Conservation (phyloP, 2,888 invertebrate genomes). For the Cephus runcator region DNA sequence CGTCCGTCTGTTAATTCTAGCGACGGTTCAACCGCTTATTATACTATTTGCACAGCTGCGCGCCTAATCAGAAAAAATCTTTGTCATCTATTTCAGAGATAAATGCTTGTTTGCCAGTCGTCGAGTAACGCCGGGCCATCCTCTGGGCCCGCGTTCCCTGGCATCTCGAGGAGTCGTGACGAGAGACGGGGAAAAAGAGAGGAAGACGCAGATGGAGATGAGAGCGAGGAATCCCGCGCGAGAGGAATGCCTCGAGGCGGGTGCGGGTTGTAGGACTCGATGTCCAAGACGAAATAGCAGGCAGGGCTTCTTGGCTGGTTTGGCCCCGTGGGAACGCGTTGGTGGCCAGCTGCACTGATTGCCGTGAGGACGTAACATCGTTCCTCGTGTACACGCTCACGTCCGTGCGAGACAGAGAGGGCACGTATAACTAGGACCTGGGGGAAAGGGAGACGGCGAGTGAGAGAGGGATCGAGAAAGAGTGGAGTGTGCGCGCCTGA, state of each 20-base stretch:
- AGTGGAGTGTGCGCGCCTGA: background rate
- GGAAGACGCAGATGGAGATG: conserved; percentile 41
- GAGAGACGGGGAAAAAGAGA: conserved; percentile 18
- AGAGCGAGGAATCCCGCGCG: conserved; percentile 31
- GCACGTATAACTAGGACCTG: background rate
- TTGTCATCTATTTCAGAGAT: conserved; percentile 15
- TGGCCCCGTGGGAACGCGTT: conserved; percentile 63
- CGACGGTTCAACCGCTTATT: background rate
- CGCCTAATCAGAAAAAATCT: conserved; percentile 15
- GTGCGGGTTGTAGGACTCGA: conserved; percentile 1
- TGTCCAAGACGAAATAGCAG: background rate
- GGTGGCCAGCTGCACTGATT: conserved; percentile 64
- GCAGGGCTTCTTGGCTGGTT: conserved; percentile 38
- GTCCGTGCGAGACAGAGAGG: conserved; percentile 24
- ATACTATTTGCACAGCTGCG: conserved; percentile 55
- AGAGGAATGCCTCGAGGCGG: background rate
- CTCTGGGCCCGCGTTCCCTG: background rate
- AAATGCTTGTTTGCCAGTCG: conserved; percentile 8
- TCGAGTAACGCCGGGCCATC: background rate
- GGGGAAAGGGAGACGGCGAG: background rate
- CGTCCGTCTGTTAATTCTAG: background rate
- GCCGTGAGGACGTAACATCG: conserved; percentile 54
- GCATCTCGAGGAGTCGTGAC: background rate
- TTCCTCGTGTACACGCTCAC: conserved; percentile 38
- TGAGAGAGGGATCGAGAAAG: conserved; percentile 7